These are phyloP conservation scores for Uropetala carovei DNA, from an alignment of 2,888 invertebrate genomes.

Conservation along the genomic window DNA sequence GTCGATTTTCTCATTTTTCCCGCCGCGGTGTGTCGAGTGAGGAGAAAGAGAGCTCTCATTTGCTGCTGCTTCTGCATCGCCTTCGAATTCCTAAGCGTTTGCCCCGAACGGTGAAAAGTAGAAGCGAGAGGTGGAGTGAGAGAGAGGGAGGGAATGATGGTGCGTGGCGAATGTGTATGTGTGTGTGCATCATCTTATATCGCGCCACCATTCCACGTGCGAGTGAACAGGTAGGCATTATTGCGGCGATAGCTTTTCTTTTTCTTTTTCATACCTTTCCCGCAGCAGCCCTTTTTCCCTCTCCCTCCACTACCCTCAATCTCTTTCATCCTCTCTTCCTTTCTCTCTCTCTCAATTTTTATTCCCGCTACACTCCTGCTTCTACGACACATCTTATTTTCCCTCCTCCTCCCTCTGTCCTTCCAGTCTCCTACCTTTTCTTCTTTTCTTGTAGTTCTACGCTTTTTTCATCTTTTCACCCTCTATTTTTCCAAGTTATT, in stretches of 20 bases:
- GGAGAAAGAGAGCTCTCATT: background rate
- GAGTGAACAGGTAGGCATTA: background rate
- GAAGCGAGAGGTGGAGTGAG: too few relatives aligned
- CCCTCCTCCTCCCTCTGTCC: too few relatives aligned
- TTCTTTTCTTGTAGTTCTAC: too few relatives aligned
- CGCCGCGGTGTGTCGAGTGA: background rate
- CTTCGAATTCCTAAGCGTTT: slow-evolving; percentile 6
- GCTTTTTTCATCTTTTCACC: too few relatives aligned
- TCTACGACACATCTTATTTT: too few relatives aligned
- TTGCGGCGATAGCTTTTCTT: background rate
- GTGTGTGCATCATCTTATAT: background rate
- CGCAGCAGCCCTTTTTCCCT: background rate
- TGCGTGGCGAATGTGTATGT: background rate
- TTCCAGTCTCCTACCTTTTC: too few relatives aligned
- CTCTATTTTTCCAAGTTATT: too few relatives aligned
- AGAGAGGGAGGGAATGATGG: too few relatives aligned
- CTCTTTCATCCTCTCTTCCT: background rate
- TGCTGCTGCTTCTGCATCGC: background rate
- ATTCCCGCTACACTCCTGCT: too few relatives aligned
- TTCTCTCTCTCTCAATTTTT: too few relatives aligned
- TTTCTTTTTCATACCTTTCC: background rate
- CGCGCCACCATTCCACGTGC: background rate
- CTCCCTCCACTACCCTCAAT: background rate
- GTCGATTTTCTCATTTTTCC: slow-evolving; percentile 58
- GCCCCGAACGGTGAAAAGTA: background rate